Base-by-base conservation (phyloP, 2,888 invertebrate genomes). In the Diachrysia chrysitis region DNA sequence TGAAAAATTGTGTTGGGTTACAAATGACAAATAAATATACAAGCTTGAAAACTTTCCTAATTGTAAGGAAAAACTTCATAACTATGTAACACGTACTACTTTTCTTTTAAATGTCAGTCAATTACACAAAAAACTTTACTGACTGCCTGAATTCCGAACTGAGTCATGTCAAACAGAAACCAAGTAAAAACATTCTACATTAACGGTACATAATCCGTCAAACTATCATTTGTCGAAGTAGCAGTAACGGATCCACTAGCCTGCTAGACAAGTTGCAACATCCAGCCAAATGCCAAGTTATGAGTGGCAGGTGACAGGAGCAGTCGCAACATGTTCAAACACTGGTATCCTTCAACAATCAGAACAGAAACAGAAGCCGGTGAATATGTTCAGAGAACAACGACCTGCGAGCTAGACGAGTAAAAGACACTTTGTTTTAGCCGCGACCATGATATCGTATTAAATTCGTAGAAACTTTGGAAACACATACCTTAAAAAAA, bases 161-260 rank as follows among this genome's bases (percentile, higher is more conserved):
- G 62, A 48, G 14, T 58, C 63, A 32, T 12, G 3, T 42, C 16
- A 42, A 42, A 42, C 14, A 37, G 25, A 16, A 1, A 42, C n/a
- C n/a, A 42, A n/a, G 6, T 42, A 42, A 42, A 7, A 42, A 16
- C n/a, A 42, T n/a, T 42, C 69, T 63, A 58, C n/a, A 61, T 58
- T 58, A 51, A 14, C 0, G 32, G 9, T 21, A 12, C 57, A 68
- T 42, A 2, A 42, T 16, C 42, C n/a, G 42, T 42, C 42, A 42
- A 42, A 14, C 5, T 16, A 14, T 37, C 37, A 42, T 42, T 42
- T 5, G 3, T 7, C 21, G 48, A 10, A 19, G 19, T 2, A 10
- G n/a, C 4, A 51, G 12, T 21, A 51, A 51, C 12, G 6, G 48
- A 19, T 19, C 10, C 12, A 1, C 12, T 21, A 2, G 48, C 21